Conservation (phyloP, 2,888 invertebrate genomes). For the Morpho helenor region DNA sequence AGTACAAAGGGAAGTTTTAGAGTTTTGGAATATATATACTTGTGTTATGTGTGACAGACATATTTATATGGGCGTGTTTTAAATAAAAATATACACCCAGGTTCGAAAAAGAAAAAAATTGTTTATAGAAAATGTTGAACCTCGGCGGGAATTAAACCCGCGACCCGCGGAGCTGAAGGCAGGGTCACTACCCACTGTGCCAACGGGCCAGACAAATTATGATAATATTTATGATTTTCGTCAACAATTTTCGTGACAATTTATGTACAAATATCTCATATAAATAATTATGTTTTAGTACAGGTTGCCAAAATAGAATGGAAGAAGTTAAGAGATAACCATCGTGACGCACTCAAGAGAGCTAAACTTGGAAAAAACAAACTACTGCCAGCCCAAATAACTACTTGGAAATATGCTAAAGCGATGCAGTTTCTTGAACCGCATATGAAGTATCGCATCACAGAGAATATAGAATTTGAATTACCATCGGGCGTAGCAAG, state of each 20-base stretch:
- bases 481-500: conserved; percentile 29
- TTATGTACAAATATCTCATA: neutral
- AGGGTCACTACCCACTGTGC: too few species aligned
- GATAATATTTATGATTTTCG: neutral
- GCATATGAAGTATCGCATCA: conserved; percentile 69
- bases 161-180: too few species aligned
- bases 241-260: neutral
- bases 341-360: conserved; percentile 63
- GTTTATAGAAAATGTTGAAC: too few species aligned
- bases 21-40: too few species aligned
- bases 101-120: too few species aligned
- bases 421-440: conserved; percentile 70
- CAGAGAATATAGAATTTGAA: conserved; percentile 65
- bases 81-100: too few species aligned
- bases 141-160: too few species aligned
- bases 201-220: neutral
- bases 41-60: too few species aligned
- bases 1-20: too few species aligned
- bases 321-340: conserved; percentile 67
- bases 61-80: too few species aligned
- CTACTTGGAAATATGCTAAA: conserved; percentile 72
- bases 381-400: conserved; percentile 64
- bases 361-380: conserved; percentile 69
- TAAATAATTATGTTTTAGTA: conserved; percentile 42
- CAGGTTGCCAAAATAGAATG: conserved; percentile 64